Evolutionary conservation across 2,113 vertebrate genomes (phyloP), one percentile per base, ranked within the genome.

Genomic region (Buteo buteo): DNA sequence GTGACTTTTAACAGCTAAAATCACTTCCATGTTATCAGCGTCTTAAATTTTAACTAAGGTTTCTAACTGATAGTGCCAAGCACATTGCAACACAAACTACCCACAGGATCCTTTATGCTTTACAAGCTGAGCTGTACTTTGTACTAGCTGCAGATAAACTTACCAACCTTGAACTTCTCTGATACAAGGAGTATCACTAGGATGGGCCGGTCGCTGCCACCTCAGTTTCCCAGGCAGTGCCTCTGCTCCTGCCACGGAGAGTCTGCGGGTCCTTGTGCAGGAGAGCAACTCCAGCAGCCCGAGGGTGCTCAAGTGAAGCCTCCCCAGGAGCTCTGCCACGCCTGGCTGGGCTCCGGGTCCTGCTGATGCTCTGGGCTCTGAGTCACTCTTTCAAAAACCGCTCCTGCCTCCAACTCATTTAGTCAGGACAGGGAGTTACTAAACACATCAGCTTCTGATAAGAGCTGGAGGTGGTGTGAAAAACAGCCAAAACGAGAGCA

Each of bases 1-100:
- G 22, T 17, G 44, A 47, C 16, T 84, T 47, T 2, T 0, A 82
- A 74, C 6, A 72, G 49, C 18, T 34, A 31, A 32, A 72, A 11
- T 21, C 17, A 3, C 2, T 31, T 11, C 79, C 4, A 21, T 0
- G 0, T 22, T 47, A 4, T 1, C 25, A 38, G 11, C 2, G 1
- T 1, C 26, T 54, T 15, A 7, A 18, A 28, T 9, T 66, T 31
- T 21, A 74, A n/a, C 20, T 21, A 1, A 2, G 4, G 7, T n/a
- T 69, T 28, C 45, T 12, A 6, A 9, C 13, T 3, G 11, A 4
- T 8, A 16, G 34, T 4, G 21, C 26, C 22, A 10, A 58, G 34
- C 59, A 17, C 13, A 2, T 1, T 11, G 18, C 29, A 36, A 11
- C 61, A 11, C 47, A 15, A 57, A 26, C 36, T 26, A 17, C 77